Percentiles rank a stretch among this genome's conserved stretches.
Evolutionary conservation across 1,140 invertebrate genomes (phyloP).

Genomic region (Drosophila subobscura): DNA sequence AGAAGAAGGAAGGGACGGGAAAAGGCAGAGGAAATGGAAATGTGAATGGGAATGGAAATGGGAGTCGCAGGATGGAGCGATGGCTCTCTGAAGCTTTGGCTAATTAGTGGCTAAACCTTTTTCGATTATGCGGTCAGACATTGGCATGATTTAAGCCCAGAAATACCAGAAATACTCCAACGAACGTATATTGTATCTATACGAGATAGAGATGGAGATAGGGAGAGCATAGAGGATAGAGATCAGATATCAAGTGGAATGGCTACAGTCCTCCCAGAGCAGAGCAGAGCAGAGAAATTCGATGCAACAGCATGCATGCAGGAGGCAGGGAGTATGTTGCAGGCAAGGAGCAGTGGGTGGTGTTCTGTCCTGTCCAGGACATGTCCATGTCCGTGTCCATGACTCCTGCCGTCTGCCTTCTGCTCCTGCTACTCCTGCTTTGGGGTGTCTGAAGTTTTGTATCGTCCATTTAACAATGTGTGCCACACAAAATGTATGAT

Average conservation of each 20-base stretch:
- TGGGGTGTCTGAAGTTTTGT: slow-evolving; percentile 67
- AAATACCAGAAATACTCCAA: neutral
- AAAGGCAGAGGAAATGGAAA: slow-evolving; percentile 29
- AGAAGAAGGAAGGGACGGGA: neutral
- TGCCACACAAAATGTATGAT: slow-evolving; percentile 68
- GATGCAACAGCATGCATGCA: slow-evolving; percentile 40
- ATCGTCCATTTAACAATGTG: slow-evolving; percentile 82
- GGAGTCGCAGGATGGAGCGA: neutral
- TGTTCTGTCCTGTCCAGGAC: slow-evolving; percentile 22
- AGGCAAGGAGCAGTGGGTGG: neutral
- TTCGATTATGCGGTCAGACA: slow-evolving; percentile 51
- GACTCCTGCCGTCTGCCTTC: slow-evolving; percentile 10
- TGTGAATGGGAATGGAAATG: slow-evolving; percentile 19
- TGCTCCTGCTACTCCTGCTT: too few relatives aligned
- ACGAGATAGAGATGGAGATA: neutral
- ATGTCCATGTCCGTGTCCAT: slow-evolving; percentile 9
- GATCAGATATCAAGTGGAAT: slow-evolving; percentile 51
- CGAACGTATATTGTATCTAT: neutral
- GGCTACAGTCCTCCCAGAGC: neutral
- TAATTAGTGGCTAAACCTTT: slow-evolving; percentile 67
- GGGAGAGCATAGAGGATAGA: neutral
- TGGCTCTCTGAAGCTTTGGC: slow-evolving; percentile 23
- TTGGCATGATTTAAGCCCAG: slow-evolving; percentile 41
- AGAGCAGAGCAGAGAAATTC: slow-evolving; percentile 14
- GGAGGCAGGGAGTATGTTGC: slow-evolving; percentile 11